Conservation (phyloP, 1,140 invertebrate species). For the Diabrotica undecimpunctata region DNA sequence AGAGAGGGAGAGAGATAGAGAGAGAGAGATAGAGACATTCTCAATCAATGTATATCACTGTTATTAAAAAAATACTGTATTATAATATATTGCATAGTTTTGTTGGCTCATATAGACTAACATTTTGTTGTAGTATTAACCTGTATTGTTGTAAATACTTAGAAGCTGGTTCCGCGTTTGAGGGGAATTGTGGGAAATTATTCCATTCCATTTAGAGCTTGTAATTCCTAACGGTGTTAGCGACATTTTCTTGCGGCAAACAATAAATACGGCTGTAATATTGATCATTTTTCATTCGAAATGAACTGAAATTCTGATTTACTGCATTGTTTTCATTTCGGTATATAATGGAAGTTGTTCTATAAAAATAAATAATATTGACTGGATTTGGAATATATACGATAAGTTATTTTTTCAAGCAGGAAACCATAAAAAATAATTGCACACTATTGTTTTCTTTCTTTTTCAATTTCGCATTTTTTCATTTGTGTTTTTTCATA, state of each 20-base stretch:
- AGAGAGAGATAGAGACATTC: too few relatives aligned
- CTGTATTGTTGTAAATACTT: too few relatives aligned
- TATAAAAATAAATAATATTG: constrained; percentile 1
- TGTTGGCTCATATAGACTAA: too few relatives aligned
- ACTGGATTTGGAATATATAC: neutral
- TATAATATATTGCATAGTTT: too few relatives aligned
- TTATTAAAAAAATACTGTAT: too few relatives aligned
- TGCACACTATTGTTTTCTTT: neutral
- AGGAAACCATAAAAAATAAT: constrained; percentile 3
- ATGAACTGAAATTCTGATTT: neutral
- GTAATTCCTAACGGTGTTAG: neutral
- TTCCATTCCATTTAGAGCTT: neutral
- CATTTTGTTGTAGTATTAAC: too few relatives aligned
- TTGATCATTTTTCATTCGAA: constrained; percentile 3
- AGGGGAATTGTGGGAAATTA: neutral
- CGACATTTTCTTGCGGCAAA: neutral
- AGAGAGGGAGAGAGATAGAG: too few relatives aligned
- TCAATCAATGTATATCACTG: too few relatives aligned
- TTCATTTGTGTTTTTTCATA: neutral
- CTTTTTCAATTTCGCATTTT: neutral
- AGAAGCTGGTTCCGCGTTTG: too few relatives aligned
- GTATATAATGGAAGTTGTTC: constrained; percentile 1
- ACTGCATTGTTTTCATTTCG: constrained; percentile 2
- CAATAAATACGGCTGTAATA: neutral
- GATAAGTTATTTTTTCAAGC: neutral